These are phyloP conservation scores for Abramis brama DNA, from an alignment of 2,113 vertebrate genomes.

Conservation along the genomic window DNA sequence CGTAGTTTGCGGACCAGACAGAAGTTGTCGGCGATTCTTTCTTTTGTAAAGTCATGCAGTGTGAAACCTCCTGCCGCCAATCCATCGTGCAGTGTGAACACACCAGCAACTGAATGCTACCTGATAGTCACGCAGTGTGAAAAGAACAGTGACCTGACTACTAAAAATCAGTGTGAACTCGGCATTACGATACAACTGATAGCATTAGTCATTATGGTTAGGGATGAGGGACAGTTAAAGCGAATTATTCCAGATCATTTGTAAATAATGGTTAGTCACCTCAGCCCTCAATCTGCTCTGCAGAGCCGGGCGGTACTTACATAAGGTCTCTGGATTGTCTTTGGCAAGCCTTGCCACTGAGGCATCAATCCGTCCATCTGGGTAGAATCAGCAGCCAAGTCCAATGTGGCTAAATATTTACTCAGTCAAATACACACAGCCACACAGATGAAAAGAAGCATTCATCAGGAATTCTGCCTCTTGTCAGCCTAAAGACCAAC, in stretches of 20 bases:
- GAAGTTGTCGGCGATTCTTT: no score
- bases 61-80: no score
- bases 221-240: constrained; percentile 3
- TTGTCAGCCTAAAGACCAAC: constrained; percentile 87
- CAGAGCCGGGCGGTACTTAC: constrained; percentile 28
- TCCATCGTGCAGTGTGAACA: no score
- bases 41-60: no score
- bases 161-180: no score
- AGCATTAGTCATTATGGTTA: neutral
- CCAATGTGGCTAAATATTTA: constrained; percentile 92
- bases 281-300: constrained; percentile 23
- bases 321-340: constrained; percentile 80
- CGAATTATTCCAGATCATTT: constrained; percentile 27
- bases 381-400: constrained; percentile 93
- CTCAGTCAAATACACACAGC: constrained; percentile 87
- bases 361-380: constrained; percentile 94
- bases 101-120: no score
- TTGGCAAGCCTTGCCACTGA: constrained; percentile 82
- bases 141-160: no score
- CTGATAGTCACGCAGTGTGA: no score
- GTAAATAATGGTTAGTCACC: constrained; percentile 31
- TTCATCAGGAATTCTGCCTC: constrained; percentile 86
- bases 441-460: constrained; percentile 91
- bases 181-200: neutral
- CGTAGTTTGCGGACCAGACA: no score